Evolutionary conservation across 2,888 invertebrate species (phyloP), one percentile per base, ranked within the genome.

Genomic region (Agrypnus murinus): DNA sequence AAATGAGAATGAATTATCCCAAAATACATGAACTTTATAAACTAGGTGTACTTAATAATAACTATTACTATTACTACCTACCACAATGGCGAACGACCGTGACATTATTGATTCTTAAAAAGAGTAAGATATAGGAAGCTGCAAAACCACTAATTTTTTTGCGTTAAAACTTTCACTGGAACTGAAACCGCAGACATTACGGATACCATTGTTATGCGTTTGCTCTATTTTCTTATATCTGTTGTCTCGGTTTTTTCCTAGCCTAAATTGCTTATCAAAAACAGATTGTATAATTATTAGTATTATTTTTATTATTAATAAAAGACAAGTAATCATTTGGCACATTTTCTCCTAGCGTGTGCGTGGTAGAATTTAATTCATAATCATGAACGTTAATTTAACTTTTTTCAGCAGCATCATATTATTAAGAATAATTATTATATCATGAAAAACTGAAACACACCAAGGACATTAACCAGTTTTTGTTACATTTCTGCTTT

Each of bases 381-480:
- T 48, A 48, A 40, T 48, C n/a, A n/a, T n/a, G n/a, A n/a, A n/a
- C n/a, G n/a, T 48, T 31, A 19, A 31, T n/a, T 10, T 14, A 3
- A 19, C 12, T 50, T 50, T n/a, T 50, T 50, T 50, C 32, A 25
- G 0, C 2, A 15, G 12, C 50, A 12, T n/a, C 25, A 6, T 12
- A 14, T n/a, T 32, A 31, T 50, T 5, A 19, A n/a, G 48, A 50
- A 55, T 55, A 38, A n/a, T 12, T 38, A 38, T 36, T 38, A 38
- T 36, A n/a, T 55, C 36, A 55, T 17, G 55, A 9, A 55, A 55
- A 55, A 50, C 31, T 19, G 32, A 50, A 55, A n/a, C n/a, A n/a
- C 36, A 55, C 15, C 36, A 55, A 55, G 55, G 17, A 15, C 55
- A 55, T 55, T 55, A 55, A 55, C 36, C 10, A n/a, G 55, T 36